phyloP scores from a whole-genome alignment of 2,797 vertebrate genomes.

The Hippopotamyrus pictus region DNA sequence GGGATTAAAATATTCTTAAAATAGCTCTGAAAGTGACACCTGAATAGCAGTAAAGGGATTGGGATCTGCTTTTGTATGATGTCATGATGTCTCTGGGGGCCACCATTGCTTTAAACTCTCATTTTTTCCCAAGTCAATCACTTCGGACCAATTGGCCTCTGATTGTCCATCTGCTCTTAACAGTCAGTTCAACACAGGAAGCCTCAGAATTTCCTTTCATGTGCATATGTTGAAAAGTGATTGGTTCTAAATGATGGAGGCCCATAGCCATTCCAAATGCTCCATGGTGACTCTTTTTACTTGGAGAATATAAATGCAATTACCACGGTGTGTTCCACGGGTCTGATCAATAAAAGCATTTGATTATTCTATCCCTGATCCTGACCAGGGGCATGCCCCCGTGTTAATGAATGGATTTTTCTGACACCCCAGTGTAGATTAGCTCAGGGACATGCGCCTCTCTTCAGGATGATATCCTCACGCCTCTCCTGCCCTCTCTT shows the following conservation, averaged over 20 bases:
- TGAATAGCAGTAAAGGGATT: neutral
- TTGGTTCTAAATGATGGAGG: neutral
- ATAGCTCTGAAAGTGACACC: neutral
- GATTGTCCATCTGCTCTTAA: neutral
- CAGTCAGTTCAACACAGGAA: neutral
- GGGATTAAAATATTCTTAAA: neutral
- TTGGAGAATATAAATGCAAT: neutral
- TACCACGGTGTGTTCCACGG: neutral
- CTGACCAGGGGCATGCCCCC: neutral
- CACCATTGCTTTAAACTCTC: neutral
- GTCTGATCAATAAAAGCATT: constrained; percentile 6
- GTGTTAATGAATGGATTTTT: neutral
- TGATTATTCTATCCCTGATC: neutral
- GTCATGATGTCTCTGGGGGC: neutral
- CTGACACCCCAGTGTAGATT: neutral
- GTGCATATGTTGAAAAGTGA: neutral
- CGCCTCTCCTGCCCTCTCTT: constrained; percentile 5
- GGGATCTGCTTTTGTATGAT: neutral
- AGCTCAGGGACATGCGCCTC: neutral
- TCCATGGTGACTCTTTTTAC: neutral
- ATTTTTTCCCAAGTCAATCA: neutral
- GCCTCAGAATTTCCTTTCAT: neutral
- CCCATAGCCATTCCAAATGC: neutral
- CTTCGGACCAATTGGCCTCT: neutral
- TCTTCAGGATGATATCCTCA: neutral